These are phyloP conservation scores for Dipodomys stephensi DNA, from an alignment of 2,113 vertebrate genomes.

Conservation along the genomic window DNA sequence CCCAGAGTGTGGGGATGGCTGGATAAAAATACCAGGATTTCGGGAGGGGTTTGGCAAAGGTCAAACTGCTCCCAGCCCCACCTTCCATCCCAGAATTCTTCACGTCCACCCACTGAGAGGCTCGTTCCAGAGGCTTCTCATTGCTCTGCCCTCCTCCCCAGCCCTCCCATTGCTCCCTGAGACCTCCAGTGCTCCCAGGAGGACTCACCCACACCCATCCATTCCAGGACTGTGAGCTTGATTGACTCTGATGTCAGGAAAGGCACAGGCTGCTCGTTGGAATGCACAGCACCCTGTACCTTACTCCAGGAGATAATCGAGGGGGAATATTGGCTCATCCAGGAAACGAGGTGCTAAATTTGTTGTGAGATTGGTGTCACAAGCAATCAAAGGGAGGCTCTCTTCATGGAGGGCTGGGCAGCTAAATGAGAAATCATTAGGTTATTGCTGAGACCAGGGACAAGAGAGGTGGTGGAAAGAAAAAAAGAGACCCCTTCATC, in stretches of 20 bases:
- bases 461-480: neutral
- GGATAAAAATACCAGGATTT: neutral
- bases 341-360: constrained; percentile 85
- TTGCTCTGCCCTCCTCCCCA: neutral
- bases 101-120: neutral
- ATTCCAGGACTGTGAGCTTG: neutral
- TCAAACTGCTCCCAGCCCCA: neutral
- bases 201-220: neutral
- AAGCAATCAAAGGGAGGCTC: constrained; percentile 70
- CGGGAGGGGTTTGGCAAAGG: neutral
- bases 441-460: constrained; percentile 83
- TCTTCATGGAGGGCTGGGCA: constrained; percentile 36
- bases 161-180: neutral
- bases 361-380: constrained; percentile 86
- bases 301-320: constrained; percentile 78
- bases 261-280: constrained; percentile 29
- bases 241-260: constrained; percentile 54
- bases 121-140: neutral
- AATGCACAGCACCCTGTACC: constrained; percentile 62
- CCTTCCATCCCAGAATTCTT: neutral
- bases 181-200: neutral
- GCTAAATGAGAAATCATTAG: constrained; percentile 85
- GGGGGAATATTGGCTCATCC: constrained; percentile 84
- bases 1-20: neutral
- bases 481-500: neutral